Evolutionary conservation across 2,888 invertebrate genomes (phyloP).

Genomic region (Drosophila atroscutellata): DNA sequence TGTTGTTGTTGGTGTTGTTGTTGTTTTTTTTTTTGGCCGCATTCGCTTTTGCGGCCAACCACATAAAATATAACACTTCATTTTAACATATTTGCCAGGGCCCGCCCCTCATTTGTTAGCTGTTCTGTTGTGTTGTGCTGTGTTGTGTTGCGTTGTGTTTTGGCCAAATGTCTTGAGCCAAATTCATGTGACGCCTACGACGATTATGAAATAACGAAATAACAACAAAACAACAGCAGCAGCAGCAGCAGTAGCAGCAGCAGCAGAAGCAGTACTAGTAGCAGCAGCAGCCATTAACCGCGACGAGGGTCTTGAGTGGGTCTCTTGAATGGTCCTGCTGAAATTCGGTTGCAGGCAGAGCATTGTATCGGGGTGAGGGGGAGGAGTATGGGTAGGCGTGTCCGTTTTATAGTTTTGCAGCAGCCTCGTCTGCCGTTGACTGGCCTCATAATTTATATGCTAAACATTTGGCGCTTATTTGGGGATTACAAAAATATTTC

Average conservation of each 20-base stretch:
- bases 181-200: slow-evolving; percentile 67
- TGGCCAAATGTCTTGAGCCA: slow-evolving; percentile 49
- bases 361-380: background rate
- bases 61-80: slow-evolving; percentile 78
- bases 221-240: slow-evolving; percentile 10
- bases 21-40: background rate
- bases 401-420: slow-evolving; percentile 37
- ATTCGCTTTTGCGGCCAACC: slow-evolving; percentile 54
- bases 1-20: slow-evolving; percentile 19
- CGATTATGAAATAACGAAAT: slow-evolving; percentile 49
- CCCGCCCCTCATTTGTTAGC: slow-evolving; percentile 54
- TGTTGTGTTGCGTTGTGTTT: slow-evolving; percentile 3
- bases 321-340: slow-evolving; percentile 1
- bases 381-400: slow-evolving; percentile 1
- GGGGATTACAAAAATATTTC: slow-evolving; percentile 68
- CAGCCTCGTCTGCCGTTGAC: slow-evolving; percentile 40
- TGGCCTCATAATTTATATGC: slow-evolving; percentile 74
- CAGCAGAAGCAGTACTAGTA: too few relatives aligned
- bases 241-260: background rate
- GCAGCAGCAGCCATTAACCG: slow-evolving; percentile 20
- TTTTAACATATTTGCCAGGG: slow-evolving; percentile 64
- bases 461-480: slow-evolving; percentile 71
- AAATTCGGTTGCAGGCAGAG: background rate
- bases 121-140: slow-evolving; percentile 23
- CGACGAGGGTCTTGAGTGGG: slow-evolving; percentile 26